Conservation (phyloP, 2,888 invertebrate genomes). For the Athetis lepigone region DNA sequence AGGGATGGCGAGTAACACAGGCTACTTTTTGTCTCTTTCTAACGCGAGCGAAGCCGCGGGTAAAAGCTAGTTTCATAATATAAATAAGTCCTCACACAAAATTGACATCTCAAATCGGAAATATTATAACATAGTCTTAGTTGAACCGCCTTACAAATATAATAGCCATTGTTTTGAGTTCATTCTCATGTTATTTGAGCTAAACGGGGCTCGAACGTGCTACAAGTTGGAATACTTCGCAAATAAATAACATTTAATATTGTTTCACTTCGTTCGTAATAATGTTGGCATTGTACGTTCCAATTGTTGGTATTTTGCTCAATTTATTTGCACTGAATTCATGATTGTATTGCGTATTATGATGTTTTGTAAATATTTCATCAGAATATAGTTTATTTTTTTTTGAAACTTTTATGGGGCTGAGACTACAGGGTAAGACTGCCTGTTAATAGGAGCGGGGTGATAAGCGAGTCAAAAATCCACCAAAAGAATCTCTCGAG, state of each 20-base stretch:
- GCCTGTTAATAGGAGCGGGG: no score
- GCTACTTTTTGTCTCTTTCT: no score
- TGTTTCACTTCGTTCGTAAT: slow-evolving; percentile 47
- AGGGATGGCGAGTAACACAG: no score
- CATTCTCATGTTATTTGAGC: slow-evolving; percentile 62
- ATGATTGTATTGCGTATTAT: slow-evolving; percentile 15
- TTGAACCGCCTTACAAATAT: slow-evolving; percentile 57
- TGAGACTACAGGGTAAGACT: no score
- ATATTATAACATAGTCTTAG: slow-evolving; percentile 54
- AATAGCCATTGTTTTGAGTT: slow-evolving; percentile 63
- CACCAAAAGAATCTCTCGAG: no score
- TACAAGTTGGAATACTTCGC: slow-evolving; percentile 56
- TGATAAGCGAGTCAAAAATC: no score
- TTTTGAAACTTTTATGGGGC: neutral
- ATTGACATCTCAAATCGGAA: slow-evolving; percentile 49
- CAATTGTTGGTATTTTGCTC: slow-evolving; percentile 55
- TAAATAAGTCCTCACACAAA: slow-evolving; percentile 15
- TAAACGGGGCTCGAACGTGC: slow-evolving; percentile 64
- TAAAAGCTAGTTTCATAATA: no score
- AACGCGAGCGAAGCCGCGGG: no score
- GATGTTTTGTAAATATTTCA: neutral
- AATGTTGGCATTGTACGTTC: slow-evolving; percentile 54
- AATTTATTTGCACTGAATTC: slow-evolving; percentile 50
- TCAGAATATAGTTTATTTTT: neutral
- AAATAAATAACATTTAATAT: slow-evolving; percentile 67